Evolutionary conservation across 2,113 vertebrate genomes (phyloP), one percentile per base, ranked within the genome.

Genomic region (Cyanoderma ruficeps): DNA sequence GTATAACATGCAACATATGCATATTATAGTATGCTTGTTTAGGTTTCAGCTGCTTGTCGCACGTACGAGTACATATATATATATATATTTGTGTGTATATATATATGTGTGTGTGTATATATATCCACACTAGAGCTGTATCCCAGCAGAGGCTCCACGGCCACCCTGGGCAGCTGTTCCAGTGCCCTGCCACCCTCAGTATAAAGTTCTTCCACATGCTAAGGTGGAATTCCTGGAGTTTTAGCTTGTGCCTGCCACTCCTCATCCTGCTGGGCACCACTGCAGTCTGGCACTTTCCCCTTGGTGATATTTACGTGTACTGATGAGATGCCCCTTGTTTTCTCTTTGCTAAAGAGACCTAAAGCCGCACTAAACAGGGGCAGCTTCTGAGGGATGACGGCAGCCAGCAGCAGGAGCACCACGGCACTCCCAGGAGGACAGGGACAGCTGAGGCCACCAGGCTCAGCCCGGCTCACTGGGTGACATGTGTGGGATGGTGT

Each of bases 61-160:
- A 61, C 3, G 3, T 46, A 41, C 5, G 1, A 56, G 1, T 27
- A 1, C 46, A 1, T 19, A 3, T 10, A 12, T 13, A 31, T 55
- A 4, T 76, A 56, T 35, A 55, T n/a, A n/a, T n/a, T n/a, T n/a
- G n/a, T n/a, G 11, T 55, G 10, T 31, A 2, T 52, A 52, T 75
- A 13, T 57, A 41, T 71, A 28, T 52, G 17, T 52, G 6, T 31
- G 28, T 53, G 52, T 55, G 28, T 68, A 4, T 68, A 15, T 60
- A 37, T 74, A 59, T 28, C 15, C 2, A 33, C 11, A 28, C 2
- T 1, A 46, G 16, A 55, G 25, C 5, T 69, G 49, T 52, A 42
- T 47, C 57, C 22, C 42, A 5, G 4, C 7, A n/a, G 47, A 10
- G 30, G 25, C 20, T 24, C 65, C 49, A 11, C 0, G 16, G 8